These are phyloP conservation scores for Forbesichthys agassizii DNA, from an alignment of 2,113 vertebrate species.

Conservation along the genomic window DNA sequence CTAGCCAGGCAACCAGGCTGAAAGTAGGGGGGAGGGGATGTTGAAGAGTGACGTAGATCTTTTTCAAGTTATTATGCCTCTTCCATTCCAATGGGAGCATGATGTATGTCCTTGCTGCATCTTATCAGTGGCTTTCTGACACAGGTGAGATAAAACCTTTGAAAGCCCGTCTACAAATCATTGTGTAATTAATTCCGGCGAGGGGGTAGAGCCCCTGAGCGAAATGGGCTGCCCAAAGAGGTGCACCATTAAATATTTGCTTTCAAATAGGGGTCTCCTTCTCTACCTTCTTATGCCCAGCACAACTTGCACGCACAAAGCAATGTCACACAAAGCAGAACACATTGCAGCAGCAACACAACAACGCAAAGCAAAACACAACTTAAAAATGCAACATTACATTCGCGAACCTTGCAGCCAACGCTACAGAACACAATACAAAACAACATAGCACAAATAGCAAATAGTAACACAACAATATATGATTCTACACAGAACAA, in stretches of 20 bases:
- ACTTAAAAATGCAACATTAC: neutral
- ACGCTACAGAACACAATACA: neutral
- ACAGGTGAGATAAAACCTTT: conserved; percentile 64
- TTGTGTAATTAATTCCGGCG: conserved; percentile 53
- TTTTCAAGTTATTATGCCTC: conserved; percentile 55
- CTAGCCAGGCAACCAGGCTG: conserved; percentile 39
- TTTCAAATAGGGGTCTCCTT: conserved; percentile 70
- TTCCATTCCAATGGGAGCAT: conserved; percentile 63
- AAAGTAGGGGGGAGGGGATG: conserved; percentile 52
- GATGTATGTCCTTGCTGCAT: conserved; percentile 18
- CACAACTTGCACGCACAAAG: conserved; percentile 52
- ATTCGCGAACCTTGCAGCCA: neutral
- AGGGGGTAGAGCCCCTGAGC: conserved; percentile 44
- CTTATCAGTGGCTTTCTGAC: conserved; percentile 67
- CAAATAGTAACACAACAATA: neutral
- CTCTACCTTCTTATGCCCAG: conserved; percentile 44
- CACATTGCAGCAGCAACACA: neutral
- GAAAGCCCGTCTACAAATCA: conserved; percentile 67
- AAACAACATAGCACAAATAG: neutral
- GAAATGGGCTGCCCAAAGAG: conserved; percentile 51
- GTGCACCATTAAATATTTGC: conserved; percentile 35
- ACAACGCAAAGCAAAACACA: neutral
- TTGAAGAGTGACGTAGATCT: conserved; percentile 48
- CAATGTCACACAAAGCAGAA: conserved; percentile 30
- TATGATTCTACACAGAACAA: neutral